Evolutionary conservation across 1,140 invertebrate genomes (phyloP).

Genomic region (Brachionus plicatilis): DNA sequence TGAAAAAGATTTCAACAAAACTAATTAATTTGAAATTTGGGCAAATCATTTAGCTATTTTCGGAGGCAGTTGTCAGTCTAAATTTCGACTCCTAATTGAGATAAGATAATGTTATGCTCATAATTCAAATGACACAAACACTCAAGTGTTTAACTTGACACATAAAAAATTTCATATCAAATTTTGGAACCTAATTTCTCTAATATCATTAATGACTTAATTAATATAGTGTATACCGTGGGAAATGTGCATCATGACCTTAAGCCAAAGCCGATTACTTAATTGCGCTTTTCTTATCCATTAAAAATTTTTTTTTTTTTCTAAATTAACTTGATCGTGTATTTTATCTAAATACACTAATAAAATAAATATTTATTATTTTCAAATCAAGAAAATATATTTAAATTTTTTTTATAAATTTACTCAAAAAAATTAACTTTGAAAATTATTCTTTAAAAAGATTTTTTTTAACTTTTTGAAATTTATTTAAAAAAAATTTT

Average conservation of each 20-base stretch:
- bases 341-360: no score
- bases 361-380: no score
- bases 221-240: not conserved
- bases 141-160: not conserved
- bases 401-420: no score
- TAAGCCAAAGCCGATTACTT: not conserved
- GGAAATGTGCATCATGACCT: not conserved
- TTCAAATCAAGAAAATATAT: no score
- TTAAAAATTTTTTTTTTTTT: not conserved
- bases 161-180: not conserved
- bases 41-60: not conserved
- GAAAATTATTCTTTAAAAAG: no score
- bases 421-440: no score
- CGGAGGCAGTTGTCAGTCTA: not conserved
- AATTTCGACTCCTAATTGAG: not conserved
- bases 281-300: not conserved
- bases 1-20: not conserved
- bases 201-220: not conserved
- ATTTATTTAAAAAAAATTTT: no score
- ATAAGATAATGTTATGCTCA: conserved; percentile 26
- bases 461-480: no score
- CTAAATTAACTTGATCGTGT: no score
- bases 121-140: not conserved
- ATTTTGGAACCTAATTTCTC: not conserved
- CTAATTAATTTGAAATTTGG: conserved; percentile 25